Evolutionary conservation across 2,113 vertebrate genomes (phyloP).

Genomic region (Rhea americana): DNA sequence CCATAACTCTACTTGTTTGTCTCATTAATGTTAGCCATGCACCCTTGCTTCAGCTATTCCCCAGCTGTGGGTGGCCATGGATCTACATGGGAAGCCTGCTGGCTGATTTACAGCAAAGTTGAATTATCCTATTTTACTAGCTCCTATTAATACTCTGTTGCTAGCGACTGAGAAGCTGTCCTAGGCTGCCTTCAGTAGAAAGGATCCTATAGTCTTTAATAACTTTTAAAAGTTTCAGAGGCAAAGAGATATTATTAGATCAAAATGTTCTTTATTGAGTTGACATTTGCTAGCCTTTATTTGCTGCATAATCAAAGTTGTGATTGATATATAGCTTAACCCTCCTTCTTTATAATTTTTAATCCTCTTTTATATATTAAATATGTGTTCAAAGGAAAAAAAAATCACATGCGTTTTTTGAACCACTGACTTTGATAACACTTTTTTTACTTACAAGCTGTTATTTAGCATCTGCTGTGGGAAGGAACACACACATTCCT

Average conservation of each 20-base stretch:
- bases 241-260: constrained; percentile 27
- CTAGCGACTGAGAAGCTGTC: not conserved
- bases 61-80: not conserved
- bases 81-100: not conserved
- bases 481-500: constrained; percentile 61
- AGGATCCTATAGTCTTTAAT: not conserved
- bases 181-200: not conserved
- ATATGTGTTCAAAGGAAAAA: constrained; percentile 50
- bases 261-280: constrained; percentile 21
- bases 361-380: constrained; percentile 52
- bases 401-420: constrained; percentile 37
- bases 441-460: constrained; percentile 67
- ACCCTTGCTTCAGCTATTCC: not conserved
- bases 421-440: constrained; percentile 67
- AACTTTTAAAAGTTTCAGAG: not conserved
- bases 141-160: not conserved
- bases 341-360: constrained; percentile 25
- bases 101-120: not conserved
- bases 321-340: constrained; percentile 58
- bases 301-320: constrained; percentile 31
- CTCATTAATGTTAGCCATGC: not conserved
- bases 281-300: constrained; percentile 28
- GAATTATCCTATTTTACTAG: not conserved
- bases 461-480: constrained; percentile 72
- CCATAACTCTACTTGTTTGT: not conserved